Conservation (phyloP, 2,113 vertebrate genomes). For the Neodontobutis hainanensis region DNA sequence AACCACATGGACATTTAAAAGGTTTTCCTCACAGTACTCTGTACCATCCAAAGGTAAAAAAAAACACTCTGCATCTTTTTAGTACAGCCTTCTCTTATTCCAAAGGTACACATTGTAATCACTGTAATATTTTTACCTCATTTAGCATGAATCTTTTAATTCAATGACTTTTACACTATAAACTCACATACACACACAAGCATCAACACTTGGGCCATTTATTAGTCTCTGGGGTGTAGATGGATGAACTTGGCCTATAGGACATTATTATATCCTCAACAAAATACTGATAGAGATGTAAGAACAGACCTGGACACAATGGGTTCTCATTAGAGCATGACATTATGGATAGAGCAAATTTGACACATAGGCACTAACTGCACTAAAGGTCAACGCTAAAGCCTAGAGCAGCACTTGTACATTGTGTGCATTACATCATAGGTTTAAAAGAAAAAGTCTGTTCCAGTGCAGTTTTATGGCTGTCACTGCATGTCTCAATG, state of each 20-base stretch:
- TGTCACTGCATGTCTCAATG: slow-evolving; percentile 47
- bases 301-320: slow-evolving; percentile 27
- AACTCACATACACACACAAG: not conserved
- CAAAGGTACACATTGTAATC: too few relatives aligned
- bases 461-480: slow-evolving; percentile 44
- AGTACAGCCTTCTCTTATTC: too few relatives aligned
- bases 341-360: slow-evolving; percentile 22
- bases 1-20: too few relatives aligned
- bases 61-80: too few relatives aligned
- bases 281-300: slow-evolving; percentile 40
- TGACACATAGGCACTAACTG: slow-evolving; percentile 8
- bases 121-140: not conserved
- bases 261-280: slow-evolving; percentile 57
- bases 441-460: slow-evolving; percentile 13
- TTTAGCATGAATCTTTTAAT: slow-evolving; percentile 34
- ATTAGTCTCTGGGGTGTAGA: slow-evolving; percentile 52
- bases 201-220: slow-evolving; percentile 16
- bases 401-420: too few relatives aligned
- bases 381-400: slow-evolving; percentile 3
- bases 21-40: too few relatives aligned
- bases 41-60: too few relatives aligned
- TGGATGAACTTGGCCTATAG: slow-evolving; percentile 48
- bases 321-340: slow-evolving; percentile 26
- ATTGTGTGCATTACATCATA: not conserved
- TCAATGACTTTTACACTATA: slow-evolving; percentile 1